Evolutionary conservation across 1,140 invertebrate species (phyloP).

Genomic region (Vanessa atalanta): DNA sequence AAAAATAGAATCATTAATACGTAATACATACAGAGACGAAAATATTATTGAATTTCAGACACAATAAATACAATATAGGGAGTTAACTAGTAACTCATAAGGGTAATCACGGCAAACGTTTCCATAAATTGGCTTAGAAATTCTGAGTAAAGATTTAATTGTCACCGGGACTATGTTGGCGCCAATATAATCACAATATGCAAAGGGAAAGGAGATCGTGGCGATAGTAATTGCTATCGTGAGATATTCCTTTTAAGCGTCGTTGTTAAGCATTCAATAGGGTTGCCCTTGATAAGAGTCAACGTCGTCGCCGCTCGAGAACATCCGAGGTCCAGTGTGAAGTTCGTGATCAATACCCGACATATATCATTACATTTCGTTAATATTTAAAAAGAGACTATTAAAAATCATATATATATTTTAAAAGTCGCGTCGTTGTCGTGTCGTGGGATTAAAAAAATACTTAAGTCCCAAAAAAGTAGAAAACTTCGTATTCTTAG

Average conservation of each 20-base stretch:
- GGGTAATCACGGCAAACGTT: too few relatives aligned
- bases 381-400: not conserved
- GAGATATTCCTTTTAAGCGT: not conserved
- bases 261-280: not conserved
- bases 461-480: slow-evolving; percentile 49
- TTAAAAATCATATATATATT: too few relatives aligned
- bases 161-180: too few relatives aligned
- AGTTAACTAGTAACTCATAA: too few relatives aligned
- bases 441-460: slow-evolving; percentile 28
- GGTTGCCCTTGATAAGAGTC: not conserved
- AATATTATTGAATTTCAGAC: too few relatives aligned
- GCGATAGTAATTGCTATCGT: slow-evolving; percentile 1
- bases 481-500: slow-evolving; percentile 59
- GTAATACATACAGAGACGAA: too few relatives aligned
- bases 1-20: too few relatives aligned
- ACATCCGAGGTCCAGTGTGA: not conserved
- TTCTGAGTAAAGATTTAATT: too few relatives aligned
- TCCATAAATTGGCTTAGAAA: too few relatives aligned
- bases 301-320: not conserved
- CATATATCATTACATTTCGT: too few relatives aligned
- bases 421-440: slow-evolving; percentile 13
- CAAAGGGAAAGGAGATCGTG: not conserved
- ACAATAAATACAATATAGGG: too few relatives aligned
- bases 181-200: not conserved
- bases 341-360: not conserved